Evolutionary conservation across 2,888 invertebrate genomes (phyloP).

Genomic region (Zaprionus bogoriensis): DNA sequence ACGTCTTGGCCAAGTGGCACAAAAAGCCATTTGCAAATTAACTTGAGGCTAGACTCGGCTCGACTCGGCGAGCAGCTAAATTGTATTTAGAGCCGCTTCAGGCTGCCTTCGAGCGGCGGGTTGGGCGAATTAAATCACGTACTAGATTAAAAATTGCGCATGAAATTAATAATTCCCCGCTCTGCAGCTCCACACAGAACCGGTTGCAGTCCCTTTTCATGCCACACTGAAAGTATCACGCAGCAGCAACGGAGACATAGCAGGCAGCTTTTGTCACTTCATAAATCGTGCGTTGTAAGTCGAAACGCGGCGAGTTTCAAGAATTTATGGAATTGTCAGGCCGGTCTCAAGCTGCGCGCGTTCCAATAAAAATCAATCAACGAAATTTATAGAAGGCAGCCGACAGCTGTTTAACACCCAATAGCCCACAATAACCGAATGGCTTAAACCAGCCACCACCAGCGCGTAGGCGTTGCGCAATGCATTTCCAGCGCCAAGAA

Average conservation of each 20-base stretch:
- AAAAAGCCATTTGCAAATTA: conserved; percentile 78
- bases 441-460: conserved; percentile 28
- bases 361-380: conserved; percentile 77
- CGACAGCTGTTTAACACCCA: conserved; percentile 70
- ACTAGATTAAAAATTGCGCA: conserved; percentile 83
- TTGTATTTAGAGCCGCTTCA: conserved; percentile 71
- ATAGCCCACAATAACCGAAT: background rate
- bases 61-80: conserved; percentile 49
- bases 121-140: conserved; percentile 82
- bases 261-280: conserved; percentile 66
- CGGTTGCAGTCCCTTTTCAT: conserved; percentile 40
- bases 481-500: conserved; percentile 60
- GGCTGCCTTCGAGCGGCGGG: conserved; percentile 7
- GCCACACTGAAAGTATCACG: conserved; percentile 16
- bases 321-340: conserved; percentile 64
- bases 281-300: conserved; percentile 63
- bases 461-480: conserved; percentile 68
- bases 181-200: conserved; percentile 32
- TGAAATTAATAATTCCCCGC: conserved; percentile 80
- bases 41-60: conserved; percentile 70
- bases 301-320: conserved; percentile 16
- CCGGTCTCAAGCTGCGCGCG: conserved; percentile 71
- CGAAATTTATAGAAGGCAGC: conserved; percentile 66
- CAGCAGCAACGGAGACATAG: conserved; percentile 8
- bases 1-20: conserved; percentile 48